phyloP scores from a whole-genome alignment of 2,888 invertebrate species.

The Shargacucullia verbasci region DNA sequence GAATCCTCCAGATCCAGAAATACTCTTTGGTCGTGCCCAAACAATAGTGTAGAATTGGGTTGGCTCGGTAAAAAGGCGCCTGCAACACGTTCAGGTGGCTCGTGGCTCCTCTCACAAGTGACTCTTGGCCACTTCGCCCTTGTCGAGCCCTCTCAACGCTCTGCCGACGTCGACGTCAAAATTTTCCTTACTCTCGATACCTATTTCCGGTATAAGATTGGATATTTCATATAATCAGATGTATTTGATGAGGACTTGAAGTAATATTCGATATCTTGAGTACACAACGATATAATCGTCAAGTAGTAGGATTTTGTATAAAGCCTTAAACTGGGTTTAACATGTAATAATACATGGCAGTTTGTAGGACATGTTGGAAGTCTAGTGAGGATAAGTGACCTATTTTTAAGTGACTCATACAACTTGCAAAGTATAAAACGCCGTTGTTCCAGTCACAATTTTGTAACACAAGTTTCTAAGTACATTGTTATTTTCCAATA shows the following conservation, averaged over 20 bases:
- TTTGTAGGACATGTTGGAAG: constrained; percentile 1
- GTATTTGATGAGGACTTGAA: constrained; percentile 7
- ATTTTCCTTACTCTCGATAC: constrained; percentile 65
- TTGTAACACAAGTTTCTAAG: too few species aligned
- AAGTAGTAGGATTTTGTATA: not conserved
- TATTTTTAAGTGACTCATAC: constrained; percentile 18
- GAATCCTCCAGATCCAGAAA: constrained; percentile 47
- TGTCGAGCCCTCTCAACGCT: constrained; percentile 68
- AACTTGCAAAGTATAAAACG: constrained; percentile 4
- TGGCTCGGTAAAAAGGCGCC: constrained; percentile 66
- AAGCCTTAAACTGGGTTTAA: not conserved
- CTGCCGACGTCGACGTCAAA: constrained; percentile 69
- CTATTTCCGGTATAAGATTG: constrained; percentile 53
- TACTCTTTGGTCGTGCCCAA: constrained; percentile 56
- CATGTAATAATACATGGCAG: too few species aligned
- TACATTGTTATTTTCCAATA: too few species aligned
- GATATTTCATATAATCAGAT: constrained; percentile 45
- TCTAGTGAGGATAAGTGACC: constrained; percentile 7
- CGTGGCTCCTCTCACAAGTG: constrained; percentile 58
- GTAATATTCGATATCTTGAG: constrained; percentile 20
- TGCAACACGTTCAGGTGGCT: constrained; percentile 74
- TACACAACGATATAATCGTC: constrained; percentile 23
- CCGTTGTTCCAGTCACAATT: not conserved
- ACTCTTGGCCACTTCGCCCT: constrained; percentile 61
- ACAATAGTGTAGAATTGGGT: constrained; percentile 72